These are phyloP conservation scores for Atopsyche davidsoni DNA, from an alignment of 1,140 invertebrate genomes.

Conservation along the genomic window DNA sequence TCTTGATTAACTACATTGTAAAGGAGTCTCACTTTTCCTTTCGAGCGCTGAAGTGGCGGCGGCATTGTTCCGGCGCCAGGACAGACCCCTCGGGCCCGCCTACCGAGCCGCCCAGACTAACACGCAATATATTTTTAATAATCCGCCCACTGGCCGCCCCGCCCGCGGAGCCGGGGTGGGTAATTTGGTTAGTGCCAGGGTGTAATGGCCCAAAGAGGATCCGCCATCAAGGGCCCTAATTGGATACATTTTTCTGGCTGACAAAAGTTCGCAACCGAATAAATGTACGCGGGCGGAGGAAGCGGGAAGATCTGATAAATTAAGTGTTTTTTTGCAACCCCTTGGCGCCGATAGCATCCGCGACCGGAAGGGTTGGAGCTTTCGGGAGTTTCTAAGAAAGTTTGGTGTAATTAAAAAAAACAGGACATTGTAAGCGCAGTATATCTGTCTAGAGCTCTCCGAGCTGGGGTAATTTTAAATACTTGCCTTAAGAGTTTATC, in stretches of 20 bases:
- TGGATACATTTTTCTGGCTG: constrained; percentile 31
- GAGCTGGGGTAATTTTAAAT: too few species aligned
- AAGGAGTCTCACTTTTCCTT: too few species aligned
- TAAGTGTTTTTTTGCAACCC: constrained; percentile 17
- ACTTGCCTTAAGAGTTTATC: too few species aligned
- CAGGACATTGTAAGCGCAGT: too few species aligned
- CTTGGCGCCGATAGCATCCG: too few species aligned
- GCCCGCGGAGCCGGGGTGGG: constrained; percentile 15
- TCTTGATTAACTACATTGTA: too few species aligned
- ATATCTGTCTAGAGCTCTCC: too few species aligned
- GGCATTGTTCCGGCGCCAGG: not conserved
- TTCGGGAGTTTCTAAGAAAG: too few species aligned
- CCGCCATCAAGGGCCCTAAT: constrained; percentile 31
- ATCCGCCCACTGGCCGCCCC: constrained; percentile 12
- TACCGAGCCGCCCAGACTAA: constrained; percentile 11
- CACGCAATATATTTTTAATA: constrained; percentile 30
- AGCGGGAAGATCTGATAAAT: constrained; percentile 25
- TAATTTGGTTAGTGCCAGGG: constrained; percentile 31
- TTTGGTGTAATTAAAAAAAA: too few species aligned
- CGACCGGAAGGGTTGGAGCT: too few species aligned
- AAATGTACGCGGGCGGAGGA: constrained; percentile 8
- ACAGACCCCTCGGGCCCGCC: not conserved
- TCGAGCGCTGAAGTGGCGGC: too few species aligned
- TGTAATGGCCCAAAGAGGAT: constrained; percentile 27
- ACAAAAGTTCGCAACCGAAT: constrained; percentile 27